Conservation (phyloP, 1,140 invertebrate genomes). For the Coptotermes formosanus region DNA sequence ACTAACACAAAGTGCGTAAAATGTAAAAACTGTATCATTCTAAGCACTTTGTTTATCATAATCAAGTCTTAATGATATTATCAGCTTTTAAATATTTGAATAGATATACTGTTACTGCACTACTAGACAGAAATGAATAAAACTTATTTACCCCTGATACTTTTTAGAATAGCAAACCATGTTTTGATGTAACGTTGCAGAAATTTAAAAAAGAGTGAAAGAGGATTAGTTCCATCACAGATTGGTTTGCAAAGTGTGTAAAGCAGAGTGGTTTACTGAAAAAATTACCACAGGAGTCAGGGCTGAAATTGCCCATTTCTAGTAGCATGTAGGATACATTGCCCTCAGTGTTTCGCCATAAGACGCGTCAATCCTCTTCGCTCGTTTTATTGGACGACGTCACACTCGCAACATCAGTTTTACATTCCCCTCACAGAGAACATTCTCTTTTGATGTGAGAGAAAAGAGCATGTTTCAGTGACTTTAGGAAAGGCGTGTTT, state of each 20-base stretch:
- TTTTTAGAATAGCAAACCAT: background rate
- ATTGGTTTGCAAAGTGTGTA: constrained; percentile 11
- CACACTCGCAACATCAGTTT: background rate
- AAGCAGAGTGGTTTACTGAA: constrained; percentile 5
- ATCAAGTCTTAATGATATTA: no score
- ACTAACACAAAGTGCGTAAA: no score
- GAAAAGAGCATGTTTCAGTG: background rate
- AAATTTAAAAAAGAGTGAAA: background rate
- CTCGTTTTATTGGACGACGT: background rate
- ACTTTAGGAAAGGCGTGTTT: background rate
- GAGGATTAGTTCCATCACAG: constrained; percentile 3
- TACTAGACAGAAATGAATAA: background rate
- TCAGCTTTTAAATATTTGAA: no score
- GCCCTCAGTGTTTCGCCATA: background rate
- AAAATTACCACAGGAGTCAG: background rate
- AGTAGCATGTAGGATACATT: background rate
- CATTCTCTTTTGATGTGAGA: background rate
- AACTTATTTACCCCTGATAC: background rate
- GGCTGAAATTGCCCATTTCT: background rate
- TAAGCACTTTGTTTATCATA: no score
- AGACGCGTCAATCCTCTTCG: background rate
- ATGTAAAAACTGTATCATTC: no score
- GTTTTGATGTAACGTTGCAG: background rate
- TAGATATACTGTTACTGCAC: no score
- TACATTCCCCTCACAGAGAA: background rate